These are phyloP conservation scores for Spodoptera frugiperda DNA, from an alignment of 1,140 invertebrate genomes.

Conservation along the genomic window DNA sequence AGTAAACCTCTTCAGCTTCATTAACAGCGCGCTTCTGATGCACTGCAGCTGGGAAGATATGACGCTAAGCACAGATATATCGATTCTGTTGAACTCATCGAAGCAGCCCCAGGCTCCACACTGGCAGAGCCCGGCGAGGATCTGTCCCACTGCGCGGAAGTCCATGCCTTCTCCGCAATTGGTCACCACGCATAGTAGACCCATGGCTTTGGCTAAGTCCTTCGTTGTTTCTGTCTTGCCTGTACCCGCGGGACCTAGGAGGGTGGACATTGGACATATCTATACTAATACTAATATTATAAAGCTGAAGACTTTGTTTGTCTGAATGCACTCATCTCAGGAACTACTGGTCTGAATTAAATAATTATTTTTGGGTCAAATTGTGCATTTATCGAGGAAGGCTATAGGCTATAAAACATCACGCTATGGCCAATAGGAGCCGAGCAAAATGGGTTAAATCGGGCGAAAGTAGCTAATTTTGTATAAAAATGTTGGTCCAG, in stretches of 20 bases:
- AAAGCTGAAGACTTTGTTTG: too few relatives aligned
- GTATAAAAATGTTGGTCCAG: too few relatives aligned
- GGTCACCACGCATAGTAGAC: conserved; percentile 94
- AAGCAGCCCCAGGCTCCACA: conserved; percentile 96
- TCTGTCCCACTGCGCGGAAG: conserved; percentile 94
- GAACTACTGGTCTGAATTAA: too few relatives aligned
- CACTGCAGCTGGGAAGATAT: conserved; percentile 96
- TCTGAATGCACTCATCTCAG: too few relatives aligned
- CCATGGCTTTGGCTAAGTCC: conserved; percentile 95
- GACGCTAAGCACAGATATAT: conserved; percentile 95
- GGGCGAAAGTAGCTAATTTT: too few relatives aligned
- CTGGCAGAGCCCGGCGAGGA: conserved; percentile 92
- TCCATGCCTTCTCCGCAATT: conserved; percentile 98
- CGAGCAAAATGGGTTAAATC: too few relatives aligned
- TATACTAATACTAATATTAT: too few relatives aligned
- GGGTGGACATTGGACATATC: too few relatives aligned
- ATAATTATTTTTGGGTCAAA: too few relatives aligned
- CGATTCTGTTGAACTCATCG: conserved; percentile 97
- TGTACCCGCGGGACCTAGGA: conserved; percentile 91
- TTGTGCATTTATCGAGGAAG: too few relatives aligned
- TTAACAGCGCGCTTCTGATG: conserved; percentile 93
- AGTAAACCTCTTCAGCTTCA: conserved; percentile 90
- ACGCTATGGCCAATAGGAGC: too few relatives aligned
- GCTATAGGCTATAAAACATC: too few relatives aligned
- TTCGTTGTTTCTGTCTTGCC: conserved; percentile 97